Evolutionary conservation across 2,888 invertebrate species (phyloP), one percentile per base, ranked within the genome.

Genomic region (Cantharis rufa): DNA sequence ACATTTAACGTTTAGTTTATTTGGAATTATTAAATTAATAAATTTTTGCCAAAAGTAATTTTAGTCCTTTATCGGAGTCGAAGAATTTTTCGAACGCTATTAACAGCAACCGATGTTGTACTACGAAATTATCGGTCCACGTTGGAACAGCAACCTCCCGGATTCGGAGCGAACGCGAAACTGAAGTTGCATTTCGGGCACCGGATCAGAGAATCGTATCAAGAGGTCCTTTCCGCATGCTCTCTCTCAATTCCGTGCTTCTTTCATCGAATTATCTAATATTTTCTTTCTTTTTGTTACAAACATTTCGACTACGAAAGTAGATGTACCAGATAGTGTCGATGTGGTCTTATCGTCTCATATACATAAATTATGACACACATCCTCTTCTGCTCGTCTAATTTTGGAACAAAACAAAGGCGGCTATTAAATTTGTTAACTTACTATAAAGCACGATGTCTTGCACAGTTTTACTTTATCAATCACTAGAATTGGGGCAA

Each of bases 151-250:
- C 75, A 66, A 72, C 77, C 74, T 74, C 66, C 21, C 77, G 72
- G 63, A 72, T 16, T 64, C 75, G 71, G 48, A 21, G 78, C 71
- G 73, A 69, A 69, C 79, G 75, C 80, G 79, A 73, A 78, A 80
- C 80, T 80, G 77, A 79, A 78, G 76, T 78, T 72, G 75, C 70
- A 78, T 69, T 77, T 73, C 71, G 24, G 66, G 71, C 74, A 66
- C 68, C 70, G 73, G 77, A 76, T 77, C 78, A 75, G 73, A 72
- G 78, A 64, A 73, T 77, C 73, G 73, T 78, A 73, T 75, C 77
- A 74, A 72, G 75, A 74, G 71, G 76, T 78, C 79, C 76, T 78
- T 80, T 80, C 81, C 81, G 81, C 81, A 80, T 81, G 80, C 81
- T 81, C 81, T 79, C 79, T 79, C 78, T 79, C 80, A 78, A 79